These are phyloP conservation scores for Macroglossus sobrinus DNA, from an alignment of 2,113 vertebrate genomes.

Conservation along the genomic window DNA sequence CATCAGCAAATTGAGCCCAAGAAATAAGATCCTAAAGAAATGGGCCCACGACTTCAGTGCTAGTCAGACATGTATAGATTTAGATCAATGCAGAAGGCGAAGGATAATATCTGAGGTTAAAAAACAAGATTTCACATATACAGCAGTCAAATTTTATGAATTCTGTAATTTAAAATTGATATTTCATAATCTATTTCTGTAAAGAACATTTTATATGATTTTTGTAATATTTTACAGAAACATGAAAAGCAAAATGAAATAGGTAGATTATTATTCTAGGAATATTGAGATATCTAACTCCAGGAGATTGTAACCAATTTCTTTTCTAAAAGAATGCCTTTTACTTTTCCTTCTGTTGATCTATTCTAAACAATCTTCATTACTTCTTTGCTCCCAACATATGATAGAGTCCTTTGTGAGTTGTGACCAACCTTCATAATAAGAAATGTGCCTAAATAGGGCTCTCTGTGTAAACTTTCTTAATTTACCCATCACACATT, in stretches of 20 bases:
- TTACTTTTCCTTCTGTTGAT: not conserved
- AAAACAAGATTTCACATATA: not conserved
- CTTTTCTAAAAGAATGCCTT: not conserved
- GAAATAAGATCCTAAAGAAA: conserved; percentile 34
- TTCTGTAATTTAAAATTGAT: not conserved
- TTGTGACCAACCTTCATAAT: not conserved
- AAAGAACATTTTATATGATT: not conserved
- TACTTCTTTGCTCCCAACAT: not conserved
- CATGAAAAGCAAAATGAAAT: not conserved
- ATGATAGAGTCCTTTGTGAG: not conserved
- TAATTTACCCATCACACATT: not conserved
- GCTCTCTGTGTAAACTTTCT: not conserved
- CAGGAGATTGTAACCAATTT: not conserved
- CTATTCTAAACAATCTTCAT: not conserved
- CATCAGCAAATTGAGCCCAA: conserved; percentile 36
- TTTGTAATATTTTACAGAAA: not conserved
- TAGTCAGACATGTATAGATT: not conserved
- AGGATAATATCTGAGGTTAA: not conserved
- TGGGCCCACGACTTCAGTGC: not conserved
- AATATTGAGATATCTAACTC: not conserved
- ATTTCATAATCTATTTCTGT: not conserved
- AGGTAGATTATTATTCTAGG: not conserved
- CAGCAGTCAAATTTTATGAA: not conserved
- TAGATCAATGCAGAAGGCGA: not conserved
- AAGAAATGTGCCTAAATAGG: not conserved